Conservation (phyloP, 2,113 vertebrate genomes). For the Erinaceus europaeus region DNA sequence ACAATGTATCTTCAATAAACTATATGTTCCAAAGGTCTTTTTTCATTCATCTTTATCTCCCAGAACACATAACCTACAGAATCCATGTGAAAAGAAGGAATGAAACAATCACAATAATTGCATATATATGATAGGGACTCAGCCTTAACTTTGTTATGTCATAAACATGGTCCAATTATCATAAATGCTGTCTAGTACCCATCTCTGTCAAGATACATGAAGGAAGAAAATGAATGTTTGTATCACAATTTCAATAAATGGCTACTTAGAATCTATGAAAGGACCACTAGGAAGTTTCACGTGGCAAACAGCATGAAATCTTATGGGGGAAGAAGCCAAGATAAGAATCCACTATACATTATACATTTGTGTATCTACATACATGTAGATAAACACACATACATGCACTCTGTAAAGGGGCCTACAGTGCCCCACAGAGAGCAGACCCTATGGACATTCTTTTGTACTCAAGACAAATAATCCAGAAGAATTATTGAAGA, state of each 20-base stretch:
- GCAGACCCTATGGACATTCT: neutral
- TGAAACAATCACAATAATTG: neutral
- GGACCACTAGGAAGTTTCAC: neutral
- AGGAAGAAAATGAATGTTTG: slow-evolving; percentile 8
- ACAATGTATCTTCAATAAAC: neutral
- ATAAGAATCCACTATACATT: neutral
- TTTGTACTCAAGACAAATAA: neutral
- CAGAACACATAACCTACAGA: neutral
- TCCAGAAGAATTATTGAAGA: neutral
- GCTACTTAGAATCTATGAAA: neutral
- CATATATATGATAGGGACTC: neutral
- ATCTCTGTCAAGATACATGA: neutral
- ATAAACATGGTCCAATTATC: neutral
- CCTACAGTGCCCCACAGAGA: neutral
- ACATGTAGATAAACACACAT: no score
- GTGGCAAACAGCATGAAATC: neutral
- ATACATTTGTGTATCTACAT: neutral
- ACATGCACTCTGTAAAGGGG: neutral
- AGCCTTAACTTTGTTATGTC: neutral
- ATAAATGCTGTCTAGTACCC: neutral
- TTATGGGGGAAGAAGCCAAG: neutral
- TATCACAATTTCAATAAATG: neutral
- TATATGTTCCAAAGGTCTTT: neutral
- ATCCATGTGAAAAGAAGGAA: neutral
- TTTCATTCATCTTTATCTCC: neutral